Base-by-base conservation (phyloP, 2,888 invertebrate genomes). In the Calliscelio sp. region DNA sequence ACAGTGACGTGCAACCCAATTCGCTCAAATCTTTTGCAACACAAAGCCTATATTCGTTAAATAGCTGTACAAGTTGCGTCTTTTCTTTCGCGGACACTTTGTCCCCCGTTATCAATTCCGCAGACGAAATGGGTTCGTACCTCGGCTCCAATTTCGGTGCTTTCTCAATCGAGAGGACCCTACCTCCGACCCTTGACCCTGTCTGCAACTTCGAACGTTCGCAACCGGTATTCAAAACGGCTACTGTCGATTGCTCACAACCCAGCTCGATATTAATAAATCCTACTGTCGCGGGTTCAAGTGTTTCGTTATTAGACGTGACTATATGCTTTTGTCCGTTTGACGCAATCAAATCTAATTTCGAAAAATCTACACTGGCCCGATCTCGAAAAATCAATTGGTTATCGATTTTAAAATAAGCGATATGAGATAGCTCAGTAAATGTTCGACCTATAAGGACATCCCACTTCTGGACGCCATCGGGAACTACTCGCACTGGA, bases 391-490 rank as follows among this genome's bases (percentile, higher is more conserved):
- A 79, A 1, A 74, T 46, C 1, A 83, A 41, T 25, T 57, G 38
- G 8, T 79, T 35, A 7, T 55, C 65, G 0, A 75, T 8, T 65
- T 84, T 84, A 25, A 74, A 32, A 32, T 84, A 84, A 0, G 28
- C 35, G 1, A 81, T 70, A 1, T 81, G 68, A n/a, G 81, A 63
- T 16, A 75, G 46, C 14, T 81, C 75, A 0, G 75, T 75, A 11
- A 75, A 81, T 8, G 68, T n/a, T 1, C 66, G 53, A 6, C 74
- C 81, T 22, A 75, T 55, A 4, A 81, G 38, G 8, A 49, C 65
- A 22, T 81, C 65, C 8, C 28, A 77, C 10, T 24, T 4, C 63
- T 81, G 70, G 0, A 24, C 65, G n/a, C 75, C 24, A n/a, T 81
- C 75, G 0, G 81, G 53, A 5, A 81, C 81, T 0, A 81, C 38